Percentiles rank a stretch among this genome's conserved stretches.
These are phyloP conservation scores for Natrix natrix DNA, from an alignment of 2,797 vertebrate species.

Conservation along the genomic window DNA sequence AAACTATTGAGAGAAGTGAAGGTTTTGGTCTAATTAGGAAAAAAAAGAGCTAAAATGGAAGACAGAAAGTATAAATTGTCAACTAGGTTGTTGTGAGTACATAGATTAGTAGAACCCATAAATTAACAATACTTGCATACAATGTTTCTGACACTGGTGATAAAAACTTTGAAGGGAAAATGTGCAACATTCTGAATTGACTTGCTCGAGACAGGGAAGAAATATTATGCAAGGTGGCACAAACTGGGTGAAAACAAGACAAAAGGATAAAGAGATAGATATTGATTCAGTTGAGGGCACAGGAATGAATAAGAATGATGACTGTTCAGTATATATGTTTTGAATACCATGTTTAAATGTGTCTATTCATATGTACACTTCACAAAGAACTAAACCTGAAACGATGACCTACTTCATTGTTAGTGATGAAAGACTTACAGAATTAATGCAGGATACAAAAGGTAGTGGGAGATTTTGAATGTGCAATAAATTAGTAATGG, in stretches of 20 bases:
- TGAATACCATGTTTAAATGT: neutral
- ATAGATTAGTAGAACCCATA: neutral
- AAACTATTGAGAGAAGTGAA: neutral
- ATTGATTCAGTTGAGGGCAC: neutral
- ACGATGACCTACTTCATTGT: neutral
- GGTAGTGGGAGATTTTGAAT: neutral
- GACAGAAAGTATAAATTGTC: neutral
- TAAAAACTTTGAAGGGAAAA: neutral
- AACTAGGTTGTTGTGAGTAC: neutral
- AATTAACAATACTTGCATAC: neutral
- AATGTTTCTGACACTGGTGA: neutral
- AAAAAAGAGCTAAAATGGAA: neutral
- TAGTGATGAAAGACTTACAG: neutral
- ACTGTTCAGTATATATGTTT: neutral
- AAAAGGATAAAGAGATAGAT: neutral
- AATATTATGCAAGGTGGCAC: neutral
- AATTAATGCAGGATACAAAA: neutral
- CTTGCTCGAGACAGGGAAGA: neutral
- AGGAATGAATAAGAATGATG: neutral
- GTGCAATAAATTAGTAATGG: neutral
- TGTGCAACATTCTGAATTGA: neutral
- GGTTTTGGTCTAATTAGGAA: neutral
- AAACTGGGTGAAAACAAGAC: neutral
- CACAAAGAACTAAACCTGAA: neutral
- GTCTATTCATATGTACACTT: neutral